phyloP scores from a whole-genome alignment of 1,140 invertebrate species.

The Bombyx mori region ASM3026992v2 NC_085127.1:10066001-10066500 shows the following conservation, averaged over 20 bases:
- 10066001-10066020: slow-evolving; percentile 54
- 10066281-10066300: slow-evolving; percentile 57
- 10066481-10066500: slow-evolving; percentile 90
- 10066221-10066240: slow-evolving; percentile 57
- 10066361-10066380: slow-evolving; percentile 55
- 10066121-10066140: slow-evolving; percentile 43
- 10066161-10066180: slow-evolving; percentile 45
- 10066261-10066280: slow-evolving; percentile 67
- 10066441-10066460: slow-evolving; percentile 87
- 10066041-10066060: slow-evolving; percentile 33
- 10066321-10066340: slow-evolving; percentile 63
- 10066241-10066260: slow-evolving; percentile 61
- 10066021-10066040: slow-evolving; percentile 61
- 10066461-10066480: slow-evolving; percentile 93
- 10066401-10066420: slow-evolving; percentile 83
- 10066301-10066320: slow-evolving; percentile 69
- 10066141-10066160: slow-evolving; percentile 33
- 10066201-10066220: slow-evolving; percentile 70
- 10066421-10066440: slow-evolving; percentile 91
- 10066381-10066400: slow-evolving; percentile 60
- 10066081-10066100: slow-evolving; percentile 26
- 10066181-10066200: slow-evolving; percentile 60
- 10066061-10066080: slow-evolving; percentile 23
- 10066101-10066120: slow-evolving; percentile 47
- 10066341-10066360: slow-evolving; percentile 68